Evolutionary conservation across 2,888 invertebrate species (phyloP), one percentile per base, ranked within the genome.

Genomic region (Molorchus minor): DNA sequence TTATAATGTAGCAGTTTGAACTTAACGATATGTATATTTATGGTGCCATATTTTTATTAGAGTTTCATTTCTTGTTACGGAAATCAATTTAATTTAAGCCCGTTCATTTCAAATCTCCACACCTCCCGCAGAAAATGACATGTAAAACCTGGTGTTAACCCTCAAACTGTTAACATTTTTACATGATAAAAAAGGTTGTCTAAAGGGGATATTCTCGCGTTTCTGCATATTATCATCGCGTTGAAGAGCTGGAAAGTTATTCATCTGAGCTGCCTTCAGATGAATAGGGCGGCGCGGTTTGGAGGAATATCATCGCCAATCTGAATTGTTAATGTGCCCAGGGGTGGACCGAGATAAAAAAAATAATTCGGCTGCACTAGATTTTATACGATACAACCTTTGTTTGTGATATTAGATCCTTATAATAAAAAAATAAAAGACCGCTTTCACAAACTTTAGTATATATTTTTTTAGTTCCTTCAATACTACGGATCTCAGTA

Each of bases 321-420:
- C 77, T 78, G 76, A 78, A 79, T 79, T 79, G 79, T 77, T 79
- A 79, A 79, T 79, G 72, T 60, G 56, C 63, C 61, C 74, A 72
- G 72, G 71, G 72, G 72, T 70, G 72, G 70, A 69, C 68, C 58
- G 35, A 58, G 62, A 65, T 64, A 5, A 8, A 35, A 65, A 68
- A 68, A 65, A 65, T 68, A 46, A 61, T 61, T 57, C 46, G 45
- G 43, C 55, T 44, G 40, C 45, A 33, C n/a, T n/a, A n/a, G n/a
- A n/a, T n/a, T n/a, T n/a, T n/a, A n/a, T n/a, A n/a, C n/a, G n/a
- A n/a, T n/a, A n/a, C n/a, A n/a, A n/a, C n/a, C n/a, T n/a, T n/a
- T n/a, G n/a, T n/a, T n/a, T n/a, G n/a, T n/a, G n/a, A n/a, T n/a
- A n/a, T n/a, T n/a, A n/a, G n/a, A n/a, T n/a, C n/a, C n/a, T n/a